Base-by-base conservation (phyloP, 37 sponge, comb jelly and placozoan species). In the Tethya wilhelma region DNA sequence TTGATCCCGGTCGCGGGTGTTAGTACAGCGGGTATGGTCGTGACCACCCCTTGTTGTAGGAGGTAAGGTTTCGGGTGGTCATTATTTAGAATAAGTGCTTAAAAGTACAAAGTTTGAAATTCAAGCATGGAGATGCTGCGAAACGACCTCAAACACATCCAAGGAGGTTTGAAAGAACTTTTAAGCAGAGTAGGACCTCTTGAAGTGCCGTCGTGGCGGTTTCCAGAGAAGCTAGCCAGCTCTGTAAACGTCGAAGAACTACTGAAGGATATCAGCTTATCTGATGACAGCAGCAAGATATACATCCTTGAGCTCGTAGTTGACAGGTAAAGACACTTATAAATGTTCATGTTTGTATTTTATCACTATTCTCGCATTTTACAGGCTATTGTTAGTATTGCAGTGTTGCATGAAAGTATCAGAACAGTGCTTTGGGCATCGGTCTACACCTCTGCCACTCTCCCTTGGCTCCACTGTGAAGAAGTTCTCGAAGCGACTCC, bases 141-240 rank as follows among this genome's bases (percentile, higher is more conserved):
- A 49, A 71, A 20, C 26, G 86, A 86, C 19, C 57, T 86, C 4
- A 22, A 38, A 2, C 37, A 26, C 58, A 53, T 78, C 1, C 73
- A 78, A 34, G 22, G 64, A 19, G 79, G 68, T 32, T 37, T 72
- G 2, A 69, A 53, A 37, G 85, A 77, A 25, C 58, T 85, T 0
- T 42, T 81, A 0, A 53, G 36, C 3, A 17, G 22, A 44, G n/a
- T 34, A 22, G 67, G 79, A 49, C 1, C 42, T 1, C 38, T 75
- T 2, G 22, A 60, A 4, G 83, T 76, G 19, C 87, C 92, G n/a
- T 91, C 92, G 2, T 86, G 87, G 84, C 67, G 79, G 28, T 91
- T 77, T 60, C 92, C 92, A 0, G 87, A 82, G 64, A 76, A 70
- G 38, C 45, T 71, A 0, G 74, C 84, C 11, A 38, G 40, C 31